A percentile compares a stretch with the other conserved stretches of the same genome.
Evolutionary conservation across 30 jellyfish, hydroid and myxozoan species (phyloP).

Genomic region (Sanderia malayensis): DNA sequence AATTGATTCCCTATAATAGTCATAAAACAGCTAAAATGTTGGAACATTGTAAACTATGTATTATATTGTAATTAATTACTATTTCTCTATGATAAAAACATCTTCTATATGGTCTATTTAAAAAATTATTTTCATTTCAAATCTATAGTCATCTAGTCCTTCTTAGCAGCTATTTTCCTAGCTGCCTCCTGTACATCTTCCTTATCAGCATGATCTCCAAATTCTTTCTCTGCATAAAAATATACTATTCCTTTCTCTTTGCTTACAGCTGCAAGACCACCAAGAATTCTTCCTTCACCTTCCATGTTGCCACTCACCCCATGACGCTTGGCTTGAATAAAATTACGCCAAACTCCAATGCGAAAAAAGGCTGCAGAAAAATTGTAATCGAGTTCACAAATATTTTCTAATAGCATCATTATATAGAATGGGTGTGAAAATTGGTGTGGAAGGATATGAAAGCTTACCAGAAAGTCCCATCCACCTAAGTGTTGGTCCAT

Average conservation of each 20-base stretch:
- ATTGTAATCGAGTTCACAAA: too few species aligned
- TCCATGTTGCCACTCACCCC: slow-evolving; percentile 46
- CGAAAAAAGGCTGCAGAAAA: slow-evolving; percentile 57
- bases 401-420: too few species aligned
- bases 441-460: too few species aligned
- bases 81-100: too few species aligned
- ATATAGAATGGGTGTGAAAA: too few species aligned
- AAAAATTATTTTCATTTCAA: too few species aligned
- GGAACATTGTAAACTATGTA: too few species aligned
- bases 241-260: slow-evolving; percentile 43
- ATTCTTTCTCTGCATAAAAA: slow-evolving; percentile 50
- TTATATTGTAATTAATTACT: too few species aligned
- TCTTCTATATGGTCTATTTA: too few species aligned
- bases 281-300: slow-evolving; percentile 69
- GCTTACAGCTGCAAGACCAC: slow-evolving; percentile 48
- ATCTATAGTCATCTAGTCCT: too few species aligned
- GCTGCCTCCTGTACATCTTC: slow-evolving; percentile 49
- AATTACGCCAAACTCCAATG: slow-evolving; percentile 48
- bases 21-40: background rate
- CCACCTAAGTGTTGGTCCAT: slow-evolving; percentile 64
- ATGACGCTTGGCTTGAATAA: slow-evolving; percentile 29
- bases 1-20: background rate
- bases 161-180: slow-evolving; percentile 4
- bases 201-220: slow-evolving; percentile 64
- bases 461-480: slow-evolving; percentile 54